Evolutionary conservation across 1,140 invertebrate species (phyloP).

Genomic region (fruit fly (Drosophila melanogaster)): Release_6_plus_ISO1_MT NT_033777.3:18840501-18841000

Average conservation of each 20-base stretch:
- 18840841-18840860: constrained; percentile 72
- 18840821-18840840: constrained; percentile 65
- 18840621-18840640: constrained; percentile 16
- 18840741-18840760: constrained; percentile 23
- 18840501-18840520: too few relatives aligned
- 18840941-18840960: constrained; percentile 46
- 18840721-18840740: constrained; percentile 1
- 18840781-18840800: constrained; percentile 66
- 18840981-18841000: constrained; percentile 65
- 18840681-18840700: constrained; percentile 51
- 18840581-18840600: constrained; percentile 23
- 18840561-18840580: constrained; percentile 6
- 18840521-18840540: background rate
- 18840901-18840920: constrained; percentile 67
- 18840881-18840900: constrained; percentile 63
- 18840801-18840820: constrained; percentile 11
- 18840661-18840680: constrained; percentile 59
- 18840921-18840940: constrained; percentile 78
- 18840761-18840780: constrained; percentile 59
- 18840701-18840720: constrained; percentile 43
- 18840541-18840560: background rate
- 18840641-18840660: constrained; percentile 52
- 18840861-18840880: constrained; percentile 34
- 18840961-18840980: constrained; percentile 21
- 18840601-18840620: constrained; percentile 16